Conservation (phyloP, 2,888 invertebrate genomes). For the Aphidoletes aphidimyza region DNA sequence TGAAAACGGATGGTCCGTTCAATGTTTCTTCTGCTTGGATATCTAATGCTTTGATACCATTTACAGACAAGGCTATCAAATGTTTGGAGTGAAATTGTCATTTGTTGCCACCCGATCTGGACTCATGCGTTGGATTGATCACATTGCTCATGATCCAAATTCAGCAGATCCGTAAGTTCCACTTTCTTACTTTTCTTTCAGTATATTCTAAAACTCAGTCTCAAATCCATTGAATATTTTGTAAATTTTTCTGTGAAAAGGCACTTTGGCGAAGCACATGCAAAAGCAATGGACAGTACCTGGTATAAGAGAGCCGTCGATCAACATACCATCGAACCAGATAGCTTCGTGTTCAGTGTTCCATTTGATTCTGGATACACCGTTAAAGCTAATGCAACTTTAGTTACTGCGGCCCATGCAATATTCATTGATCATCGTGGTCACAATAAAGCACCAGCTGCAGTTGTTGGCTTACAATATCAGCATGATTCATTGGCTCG, state of each 20-base stretch:
- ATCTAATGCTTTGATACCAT: not conserved
- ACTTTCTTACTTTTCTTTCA: too few species aligned
- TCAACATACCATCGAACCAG: conserved; percentile 80
- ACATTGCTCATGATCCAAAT: conserved; percentile 70
- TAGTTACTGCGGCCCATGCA: conserved; percentile 88
- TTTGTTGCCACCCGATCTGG: conserved; percentile 93
- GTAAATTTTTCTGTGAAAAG: conserved; percentile 65
- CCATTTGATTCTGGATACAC: conserved; percentile 72
- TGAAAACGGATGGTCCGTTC: not conserved
- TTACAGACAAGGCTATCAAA: conserved; percentile 86
- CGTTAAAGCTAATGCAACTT: conserved; percentile 60
- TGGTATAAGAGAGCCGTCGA: conserved; percentile 92
- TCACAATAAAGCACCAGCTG: conserved; percentile 73
- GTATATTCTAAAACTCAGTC: too few species aligned
- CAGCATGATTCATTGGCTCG: conserved; percentile 80
- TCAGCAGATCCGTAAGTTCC: conserved; percentile 75
- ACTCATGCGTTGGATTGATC: conserved; percentile 87
- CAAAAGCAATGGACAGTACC: conserved; percentile 84
- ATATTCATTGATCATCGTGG: conserved; percentile 92
- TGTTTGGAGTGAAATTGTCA: conserved; percentile 84
- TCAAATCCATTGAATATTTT: not conserved
- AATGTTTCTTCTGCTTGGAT: not conserved
- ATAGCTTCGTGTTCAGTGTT: conserved; percentile 85
- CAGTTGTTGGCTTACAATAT: conserved; percentile 83
- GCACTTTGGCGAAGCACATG: conserved; percentile 80